These are phyloP conservation scores for Fistularia commersonii DNA, from an alignment of 2,797 vertebrate species.

Conservation along the genomic window DNA sequence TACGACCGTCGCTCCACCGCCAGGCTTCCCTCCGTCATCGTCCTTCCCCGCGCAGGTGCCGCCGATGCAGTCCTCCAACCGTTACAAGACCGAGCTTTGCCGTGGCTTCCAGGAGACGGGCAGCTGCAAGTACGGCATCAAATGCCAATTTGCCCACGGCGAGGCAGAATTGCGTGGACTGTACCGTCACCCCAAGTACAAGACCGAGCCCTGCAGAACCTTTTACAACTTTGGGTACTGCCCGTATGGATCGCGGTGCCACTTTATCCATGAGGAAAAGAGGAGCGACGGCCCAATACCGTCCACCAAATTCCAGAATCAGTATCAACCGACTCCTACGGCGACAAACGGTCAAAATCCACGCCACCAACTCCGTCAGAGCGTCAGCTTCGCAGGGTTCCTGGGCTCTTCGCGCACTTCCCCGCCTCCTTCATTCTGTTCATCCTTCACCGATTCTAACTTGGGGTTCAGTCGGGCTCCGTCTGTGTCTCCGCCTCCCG, in stretches of 20 bases:
- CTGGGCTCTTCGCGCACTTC: slow-evolving; percentile 69
- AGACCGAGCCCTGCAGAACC: slow-evolving; percentile 90
- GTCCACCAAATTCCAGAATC: slow-evolving; percentile 47
- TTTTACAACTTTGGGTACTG: slow-evolving; percentile 90
- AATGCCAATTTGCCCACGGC: slow-evolving; percentile 92
- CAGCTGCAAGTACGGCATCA: slow-evolving; percentile 86
- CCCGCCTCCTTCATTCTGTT: slow-evolving; percentile 72
- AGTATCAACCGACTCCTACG: slow-evolving; percentile 26
- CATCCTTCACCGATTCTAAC: slow-evolving; percentile 66
- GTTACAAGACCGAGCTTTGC: slow-evolving; percentile 92
- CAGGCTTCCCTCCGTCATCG: slow-evolving; percentile 80
- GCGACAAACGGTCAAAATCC: slow-evolving; percentile 45
- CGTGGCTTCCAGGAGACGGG: slow-evolving; percentile 88
- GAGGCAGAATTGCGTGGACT: slow-evolving; percentile 81
- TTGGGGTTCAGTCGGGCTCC: slow-evolving; percentile 76
- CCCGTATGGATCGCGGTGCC: slow-evolving; percentile 87
- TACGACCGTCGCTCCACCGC: slow-evolving; percentile 71
- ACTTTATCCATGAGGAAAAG: slow-evolving; percentile 88
- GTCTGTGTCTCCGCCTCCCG: slow-evolving; percentile 79
- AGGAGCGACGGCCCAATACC: slow-evolving; percentile 16
- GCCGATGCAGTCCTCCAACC: slow-evolving; percentile 71
- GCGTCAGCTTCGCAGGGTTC: slow-evolving; percentile 85
- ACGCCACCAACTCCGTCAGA: slow-evolving; percentile 80
- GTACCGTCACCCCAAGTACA: slow-evolving; percentile 89
- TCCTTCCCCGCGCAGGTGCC: slow-evolving; percentile 41